A percentile compares a stretch with the other conserved stretches of the same genome.
Evolutionary conservation across 2,888 invertebrate genomes (phyloP).

Genomic region (Linnaemya tessellans): DNA sequence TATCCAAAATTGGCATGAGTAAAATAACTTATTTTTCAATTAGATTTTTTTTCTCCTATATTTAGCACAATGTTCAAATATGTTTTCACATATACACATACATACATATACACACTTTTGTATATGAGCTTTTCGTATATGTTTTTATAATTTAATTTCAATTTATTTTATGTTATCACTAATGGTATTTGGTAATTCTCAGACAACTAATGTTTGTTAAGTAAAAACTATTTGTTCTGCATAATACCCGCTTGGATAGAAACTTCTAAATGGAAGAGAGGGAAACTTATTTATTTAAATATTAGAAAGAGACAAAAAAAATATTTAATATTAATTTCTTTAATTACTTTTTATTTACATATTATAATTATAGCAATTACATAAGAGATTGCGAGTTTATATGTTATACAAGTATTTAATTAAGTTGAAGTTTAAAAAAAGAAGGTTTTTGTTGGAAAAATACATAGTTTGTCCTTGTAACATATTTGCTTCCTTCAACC

Average conservation of each 20-base stretch:
- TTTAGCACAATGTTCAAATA: constrained; percentile 31
- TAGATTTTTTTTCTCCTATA: constrained; percentile 62
- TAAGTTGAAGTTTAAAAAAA: too few species aligned
- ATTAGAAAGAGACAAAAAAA: not conserved
- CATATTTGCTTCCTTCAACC: too few species aligned
- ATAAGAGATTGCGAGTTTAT: too few species aligned
- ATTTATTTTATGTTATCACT: constrained; percentile 63
- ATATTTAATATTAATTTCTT: not conserved
- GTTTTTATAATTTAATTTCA: constrained; percentile 48
- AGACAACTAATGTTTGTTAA: constrained; percentile 27
- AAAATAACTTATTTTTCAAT: constrained; percentile 71
- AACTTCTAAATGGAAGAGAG: not conserved
- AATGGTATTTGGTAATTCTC: constrained; percentile 52
- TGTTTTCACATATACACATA: not conserved
- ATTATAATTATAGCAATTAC: too few species aligned
- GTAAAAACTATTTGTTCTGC: constrained; percentile 16
- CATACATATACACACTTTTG: not conserved
- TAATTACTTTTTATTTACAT: too few species aligned
- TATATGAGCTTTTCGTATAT: not conserved
- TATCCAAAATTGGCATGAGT: constrained; percentile 55
- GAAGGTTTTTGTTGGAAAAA: too few species aligned
- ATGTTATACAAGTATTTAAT: too few species aligned
- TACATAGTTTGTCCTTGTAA: too few species aligned
- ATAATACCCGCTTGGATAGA: not conserved
- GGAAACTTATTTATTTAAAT: not conserved